Conservation (phyloP, 1,140 invertebrate genomes). For the Philaenus spumarius region DNA sequence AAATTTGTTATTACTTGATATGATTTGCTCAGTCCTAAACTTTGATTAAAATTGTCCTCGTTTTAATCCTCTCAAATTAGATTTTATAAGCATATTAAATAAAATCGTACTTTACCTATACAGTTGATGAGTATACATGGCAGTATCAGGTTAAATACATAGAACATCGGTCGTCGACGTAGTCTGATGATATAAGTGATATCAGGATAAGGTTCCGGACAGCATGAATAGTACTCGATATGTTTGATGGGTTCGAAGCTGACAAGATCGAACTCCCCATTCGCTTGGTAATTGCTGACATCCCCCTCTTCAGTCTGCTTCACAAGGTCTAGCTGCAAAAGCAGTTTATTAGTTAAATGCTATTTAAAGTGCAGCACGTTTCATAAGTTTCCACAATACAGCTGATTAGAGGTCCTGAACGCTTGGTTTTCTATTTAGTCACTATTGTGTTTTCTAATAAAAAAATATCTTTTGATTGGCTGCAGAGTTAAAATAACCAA, state of each 20-base stretch:
- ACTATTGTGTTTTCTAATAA: no score
- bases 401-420: no score
- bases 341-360: slow-evolving; percentile 11
- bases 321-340: slow-evolving; percentile 57
- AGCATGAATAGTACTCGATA: slow-evolving; percentile 64
- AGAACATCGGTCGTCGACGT: slow-evolving; percentile 76
- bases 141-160: slow-evolving; percentile 85
- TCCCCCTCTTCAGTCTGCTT: slow-evolving; percentile 66
- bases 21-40: no score
- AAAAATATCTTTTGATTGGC: no score
- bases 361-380: no score
- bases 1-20: no score
- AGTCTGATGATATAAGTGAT: slow-evolving; percentile 65
- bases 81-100: no score
- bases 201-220: slow-evolving; percentile 55
- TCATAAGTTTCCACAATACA: no score
- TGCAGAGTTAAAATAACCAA: no score
- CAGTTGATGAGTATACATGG: slow-evolving; percentile 86
- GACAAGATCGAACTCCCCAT: slow-evolving; percentile 72
- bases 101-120: slow-evolving; percentile 50
- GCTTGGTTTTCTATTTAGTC: no score
- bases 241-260: slow-evolving; percentile 63
- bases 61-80: no score
- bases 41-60: no score
- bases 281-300: slow-evolving; percentile 68